Evolutionary conservation across 2,113 vertebrate genomes (phyloP), one percentile per base, ranked within the genome.

Genomic region (Nannobrachium achirus): DNA sequence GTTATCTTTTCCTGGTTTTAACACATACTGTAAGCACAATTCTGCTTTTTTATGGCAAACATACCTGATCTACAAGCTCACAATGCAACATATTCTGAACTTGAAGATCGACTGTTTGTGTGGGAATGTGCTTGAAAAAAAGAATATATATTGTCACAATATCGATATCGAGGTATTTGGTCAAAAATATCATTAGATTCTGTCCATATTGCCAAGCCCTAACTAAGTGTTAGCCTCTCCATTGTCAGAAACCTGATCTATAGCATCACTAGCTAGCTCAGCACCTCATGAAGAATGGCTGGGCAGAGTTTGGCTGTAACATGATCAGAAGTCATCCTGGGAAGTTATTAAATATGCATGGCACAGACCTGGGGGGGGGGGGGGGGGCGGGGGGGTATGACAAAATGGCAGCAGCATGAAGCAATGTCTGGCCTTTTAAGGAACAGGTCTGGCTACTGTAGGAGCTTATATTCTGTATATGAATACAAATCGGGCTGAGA

Each of bases 301-400:
- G 46, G 15, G 10, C 63, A 41, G n/a, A 79, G 41, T 57, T 3
- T 51, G 38, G 39, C 56, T 65, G 87, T 85, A 88, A 91, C 80
- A 64, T 20, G 66, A 92, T 76, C 69, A 56, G 40, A 76, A 70
- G 25, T 55, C 57, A 71, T 63, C 66, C 66, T 69, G 79, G 75
- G 79, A 84, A 79, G 66, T 71, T 68, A 80, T 92, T 79, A 91
- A 93, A 90, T 86, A 91, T 93, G 86, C 81, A 92, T 70, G 19
- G 20, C 56, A 15, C 38, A 60, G 63, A 65, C 65, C 58, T 65
- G 73, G 77, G 49, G 19, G 55, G 65, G 71, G 46, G 73, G n/a
- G 52, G n/a, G n/a, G n/a, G 62, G 56, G 63, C 52, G 55, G 62
- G 58, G 56, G 63, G 69, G 46, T 64, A 60, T 59, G 73, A 75